phyloP scores from a whole-genome alignment of 2,888 invertebrate genomes.

The Pristionchus fissidentatus region DNA sequence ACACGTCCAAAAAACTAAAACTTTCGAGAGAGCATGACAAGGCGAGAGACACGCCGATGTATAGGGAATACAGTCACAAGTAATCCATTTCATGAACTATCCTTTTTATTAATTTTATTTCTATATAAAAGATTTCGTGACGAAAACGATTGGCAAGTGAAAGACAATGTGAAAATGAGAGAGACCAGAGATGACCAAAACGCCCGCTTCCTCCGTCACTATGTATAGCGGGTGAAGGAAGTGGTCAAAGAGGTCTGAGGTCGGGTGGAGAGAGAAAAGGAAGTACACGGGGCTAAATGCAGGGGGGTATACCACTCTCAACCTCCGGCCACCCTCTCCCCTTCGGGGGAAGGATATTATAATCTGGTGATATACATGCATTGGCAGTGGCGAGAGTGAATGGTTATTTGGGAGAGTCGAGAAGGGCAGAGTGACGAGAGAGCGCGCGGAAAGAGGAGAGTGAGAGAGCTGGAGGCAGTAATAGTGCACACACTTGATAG shows the following conservation, averaged over 20 bases:
- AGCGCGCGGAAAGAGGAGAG: not conserved
- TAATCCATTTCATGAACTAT: too few species aligned
- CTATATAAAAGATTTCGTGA: too few species aligned
- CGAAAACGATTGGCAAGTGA: too few species aligned
- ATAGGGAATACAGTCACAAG: not conserved
- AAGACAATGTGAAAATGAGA: too few species aligned
- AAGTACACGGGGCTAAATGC: slow-evolving; percentile 22
- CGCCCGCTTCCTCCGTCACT: not conserved
- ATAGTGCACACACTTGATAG: too few species aligned
- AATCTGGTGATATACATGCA: slow-evolving; percentile 21
- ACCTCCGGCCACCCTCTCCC: not conserved
- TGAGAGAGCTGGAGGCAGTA: not conserved
- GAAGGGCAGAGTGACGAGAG: not conserved
- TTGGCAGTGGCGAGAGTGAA: not conserved
- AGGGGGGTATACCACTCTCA: slow-evolving; percentile 13
- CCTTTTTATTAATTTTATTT: too few species aligned
- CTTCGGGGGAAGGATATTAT: slow-evolving; percentile 33
- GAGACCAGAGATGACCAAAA: not conserved
- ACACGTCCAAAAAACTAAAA: too few species aligned
- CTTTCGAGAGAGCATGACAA: not conserved
- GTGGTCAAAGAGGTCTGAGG: not conserved
- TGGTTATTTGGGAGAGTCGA: not conserved
- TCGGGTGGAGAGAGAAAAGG: not conserved
- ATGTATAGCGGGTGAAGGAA: not conserved
- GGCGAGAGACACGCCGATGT: not conserved